A percentile compares a stretch with the other conserved stretches of the same genome.
These are phyloP conservation scores for Strigops habroptila DNA, from an alignment of 2,113 vertebrate species.

Conservation along the genomic window DNA sequence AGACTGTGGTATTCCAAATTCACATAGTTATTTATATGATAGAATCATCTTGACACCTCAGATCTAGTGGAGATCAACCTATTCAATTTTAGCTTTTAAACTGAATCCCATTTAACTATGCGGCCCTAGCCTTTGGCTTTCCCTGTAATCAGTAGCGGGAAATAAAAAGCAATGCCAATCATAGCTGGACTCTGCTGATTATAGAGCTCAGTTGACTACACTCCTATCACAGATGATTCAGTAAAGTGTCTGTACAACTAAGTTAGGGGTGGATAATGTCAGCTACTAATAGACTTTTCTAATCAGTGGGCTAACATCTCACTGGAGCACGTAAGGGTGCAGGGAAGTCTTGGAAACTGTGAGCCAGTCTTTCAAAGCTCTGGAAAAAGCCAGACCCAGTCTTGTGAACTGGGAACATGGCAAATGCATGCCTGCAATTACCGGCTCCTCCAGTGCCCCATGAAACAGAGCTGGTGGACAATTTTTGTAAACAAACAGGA, in stretches of 20 bases:
- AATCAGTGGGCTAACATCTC: neutral
- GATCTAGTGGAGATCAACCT: neutral
- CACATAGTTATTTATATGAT: neutral
- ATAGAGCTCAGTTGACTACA: neutral
- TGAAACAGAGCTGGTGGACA: neutral
- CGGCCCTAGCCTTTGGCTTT: neutral
- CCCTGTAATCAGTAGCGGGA: neutral
- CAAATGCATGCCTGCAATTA: neutral
- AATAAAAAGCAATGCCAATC: constrained; percentile 32
- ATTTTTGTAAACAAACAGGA: neutral
- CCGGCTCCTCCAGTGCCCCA: neutral
- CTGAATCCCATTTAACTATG: neutral
- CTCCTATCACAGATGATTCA: neutral
- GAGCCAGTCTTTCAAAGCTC: neutral
- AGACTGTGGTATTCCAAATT: neutral
- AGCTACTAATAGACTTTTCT: neutral
- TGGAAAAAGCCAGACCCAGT: neutral
- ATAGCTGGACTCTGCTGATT: constrained; percentile 12
- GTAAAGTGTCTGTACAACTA: neutral
- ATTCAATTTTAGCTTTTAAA: neutral
- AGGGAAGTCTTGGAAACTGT: neutral
- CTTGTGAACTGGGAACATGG: neutral
- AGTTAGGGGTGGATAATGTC: neutral
- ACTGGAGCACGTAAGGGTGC: neutral
- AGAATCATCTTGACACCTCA: neutral